Conservation (phyloP, 2,888 invertebrate species). For the Portevinia maculata region DNA sequence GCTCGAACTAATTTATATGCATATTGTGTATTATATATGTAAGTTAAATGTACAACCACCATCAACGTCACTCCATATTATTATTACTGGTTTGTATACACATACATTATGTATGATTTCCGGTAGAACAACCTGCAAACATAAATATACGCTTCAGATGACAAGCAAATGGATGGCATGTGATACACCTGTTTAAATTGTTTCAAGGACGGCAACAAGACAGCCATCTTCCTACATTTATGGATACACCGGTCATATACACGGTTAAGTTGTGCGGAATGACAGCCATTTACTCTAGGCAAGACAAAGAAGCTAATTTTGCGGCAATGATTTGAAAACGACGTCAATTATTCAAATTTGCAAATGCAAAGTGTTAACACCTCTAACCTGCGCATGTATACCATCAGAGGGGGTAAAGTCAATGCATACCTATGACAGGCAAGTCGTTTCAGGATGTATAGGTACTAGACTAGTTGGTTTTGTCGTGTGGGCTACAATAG, state of each 20-base stretch:
- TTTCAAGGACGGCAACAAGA: slow-evolving; percentile 34
- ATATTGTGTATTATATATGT: too few species aligned
- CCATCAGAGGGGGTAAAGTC: slow-evolving; percentile 16
- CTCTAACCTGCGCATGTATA: slow-evolving; percentile 37
- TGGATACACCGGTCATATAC: slow-evolving; percentile 23
- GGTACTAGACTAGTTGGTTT: not conserved
- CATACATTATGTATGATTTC: too few species aligned
- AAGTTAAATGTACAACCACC: slow-evolving; percentile 14
- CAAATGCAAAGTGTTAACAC: slow-evolving; percentile 55
- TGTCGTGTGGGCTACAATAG: slow-evolving; percentile 7
- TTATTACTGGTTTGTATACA: slow-evolving; percentile 5
- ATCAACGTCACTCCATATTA: not conserved
- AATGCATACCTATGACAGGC: not conserved
- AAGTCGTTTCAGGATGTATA: not conserved
- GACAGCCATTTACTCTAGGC: slow-evolving; percentile 23
- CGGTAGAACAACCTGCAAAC: slow-evolving; percentile 41
- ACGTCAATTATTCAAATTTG: slow-evolving; percentile 69
- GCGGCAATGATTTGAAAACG: slow-evolving; percentile 66
- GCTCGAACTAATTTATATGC: too few species aligned
- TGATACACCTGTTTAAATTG: slow-evolving; percentile 65
- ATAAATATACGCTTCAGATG: slow-evolving; percentile 37
- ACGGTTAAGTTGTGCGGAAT: slow-evolving; percentile 34
- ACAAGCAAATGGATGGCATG: slow-evolving; percentile 55
- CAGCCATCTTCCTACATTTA: slow-evolving; percentile 5
- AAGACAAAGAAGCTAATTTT: slow-evolving; percentile 56